Evolutionary conservation across 2,113 vertebrate species (phyloP).

Genomic region (Onychostoma macrolepis): DNA sequence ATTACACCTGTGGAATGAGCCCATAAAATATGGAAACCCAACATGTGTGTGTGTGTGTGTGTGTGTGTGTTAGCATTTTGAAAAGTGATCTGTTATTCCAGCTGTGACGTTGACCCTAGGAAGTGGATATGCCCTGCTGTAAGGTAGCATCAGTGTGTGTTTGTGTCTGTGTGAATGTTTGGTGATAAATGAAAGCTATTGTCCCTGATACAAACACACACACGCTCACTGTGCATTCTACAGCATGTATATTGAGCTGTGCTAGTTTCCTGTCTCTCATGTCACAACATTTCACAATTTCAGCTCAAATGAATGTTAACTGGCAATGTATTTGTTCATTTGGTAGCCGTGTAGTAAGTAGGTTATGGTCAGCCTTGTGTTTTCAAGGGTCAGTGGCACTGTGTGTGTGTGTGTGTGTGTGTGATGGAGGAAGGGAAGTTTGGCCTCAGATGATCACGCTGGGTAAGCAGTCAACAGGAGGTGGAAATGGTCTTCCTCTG

Average conservation of each 20-base stretch:
- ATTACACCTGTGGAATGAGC: too few species aligned
- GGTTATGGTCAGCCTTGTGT: background rate
- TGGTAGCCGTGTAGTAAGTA: background rate
- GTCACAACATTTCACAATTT: background rate
- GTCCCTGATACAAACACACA: background rate
- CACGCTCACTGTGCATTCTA: background rate
- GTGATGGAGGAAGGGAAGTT: slow-evolving; percentile 71
- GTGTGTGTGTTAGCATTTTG: too few species aligned
- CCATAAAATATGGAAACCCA: too few species aligned
- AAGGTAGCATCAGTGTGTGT: too few species aligned
- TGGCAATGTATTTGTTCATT: background rate
- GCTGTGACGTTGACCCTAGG: background rate
- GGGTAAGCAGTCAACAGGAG: slow-evolving; percentile 67
- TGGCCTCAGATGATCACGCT: slow-evolving; percentile 73
- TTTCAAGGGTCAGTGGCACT: background rate
- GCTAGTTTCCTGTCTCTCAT: background rate
- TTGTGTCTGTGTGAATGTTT: background rate
- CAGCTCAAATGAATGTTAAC: background rate
- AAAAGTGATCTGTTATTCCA: background rate
- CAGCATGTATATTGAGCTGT: background rate
- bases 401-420: slow-evolving; percentile 40
- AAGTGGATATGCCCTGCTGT: background rate
- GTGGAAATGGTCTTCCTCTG: slow-evolving; percentile 53
- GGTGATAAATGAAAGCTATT: too few species aligned
- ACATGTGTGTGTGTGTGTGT: too few species aligned